Evolutionary conservation across 2,797 vertebrate species (phyloP), one percentile per base, ranked within the genome.

Genomic region (Pipistrellus kuhlii): DNA sequence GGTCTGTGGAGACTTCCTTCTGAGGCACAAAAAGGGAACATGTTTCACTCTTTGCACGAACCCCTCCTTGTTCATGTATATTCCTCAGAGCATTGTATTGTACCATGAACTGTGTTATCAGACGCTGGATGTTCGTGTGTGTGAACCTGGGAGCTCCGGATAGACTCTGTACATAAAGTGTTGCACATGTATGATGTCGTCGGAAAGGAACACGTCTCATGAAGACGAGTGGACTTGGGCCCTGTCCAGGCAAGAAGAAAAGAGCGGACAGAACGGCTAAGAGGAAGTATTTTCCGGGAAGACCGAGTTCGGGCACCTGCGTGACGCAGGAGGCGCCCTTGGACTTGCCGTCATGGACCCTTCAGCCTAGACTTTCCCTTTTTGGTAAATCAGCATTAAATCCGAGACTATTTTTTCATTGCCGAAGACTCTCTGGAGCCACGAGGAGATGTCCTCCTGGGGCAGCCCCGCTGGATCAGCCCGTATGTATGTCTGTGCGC

Each of bases 141-240:
- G 98, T 98, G 98, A 98, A 98, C 98, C 98, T 99, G 99, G 98
- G 98, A 98, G 98, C 98, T 98, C 98, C 98, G 97, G 98, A 98
- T 98, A 98, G 98, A 99, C 99, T 98, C 98, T 99, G 99, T 99
- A 99, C 98, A 99, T 99, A 99, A 98, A 99, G 98, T 98, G 99
- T 98, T 99, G 99, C 99, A 99, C 98, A 98, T 99, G 99, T 99
- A 99, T 99, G 99, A 99, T 99, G 99, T 99, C 99, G 99, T 99
- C 99, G 99, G 98, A 99, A 99, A 99, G 98, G 98, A 98, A 98
- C 98, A 97, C 97, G 97, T 98, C 98, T 97, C 97, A 98, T 98
- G 98, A 98, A 98, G 98, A 98, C 98, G 95, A 97, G 98, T 98
- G 98, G 98, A 98, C 98, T 98, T 98, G 98, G 98, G 98, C 98